A percentile compares a stretch with the other conserved stretches of the same genome.
phyloP scores from a whole-genome alignment of 2,888 invertebrate species.

The Alsophila aescularia region DNA sequence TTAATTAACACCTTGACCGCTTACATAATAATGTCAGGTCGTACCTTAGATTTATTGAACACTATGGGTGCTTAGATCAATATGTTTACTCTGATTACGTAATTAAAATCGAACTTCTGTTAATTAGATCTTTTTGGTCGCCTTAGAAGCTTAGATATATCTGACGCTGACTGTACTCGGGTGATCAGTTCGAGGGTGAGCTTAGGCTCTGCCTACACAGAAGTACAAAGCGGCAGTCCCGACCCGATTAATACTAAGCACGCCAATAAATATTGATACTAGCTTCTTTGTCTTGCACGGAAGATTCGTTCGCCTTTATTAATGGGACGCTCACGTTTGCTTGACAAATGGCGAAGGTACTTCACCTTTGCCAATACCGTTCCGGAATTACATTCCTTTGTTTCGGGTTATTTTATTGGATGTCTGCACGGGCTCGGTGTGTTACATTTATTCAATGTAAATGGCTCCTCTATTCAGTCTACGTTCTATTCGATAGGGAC shows the following conservation, averaged over 20 bases:
- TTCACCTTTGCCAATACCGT: conserved; percentile 38
- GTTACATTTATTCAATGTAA: conserved; percentile 35
- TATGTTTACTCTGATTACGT: too few relatives aligned
- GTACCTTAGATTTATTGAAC: too few relatives aligned
- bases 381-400: conserved; percentile 41
- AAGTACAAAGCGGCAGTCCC: conserved; percentile 54
- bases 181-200: not conserved
- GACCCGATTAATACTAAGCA: conserved; percentile 82
- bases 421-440: conserved; percentile 34
- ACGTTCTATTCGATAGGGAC: conserved; percentile 23
- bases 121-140: too few relatives aligned
- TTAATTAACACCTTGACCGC: too few relatives aligned
- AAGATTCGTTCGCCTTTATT: conserved; percentile 77
- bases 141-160: too few relatives aligned
- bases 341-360: conserved; percentile 68
- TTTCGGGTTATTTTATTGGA: conserved; percentile 40
- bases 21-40: too few relatives aligned
- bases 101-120: too few relatives aligned
- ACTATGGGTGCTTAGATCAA: too few relatives aligned
- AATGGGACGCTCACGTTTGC: conserved; percentile 75
- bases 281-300: conserved; percentile 80
- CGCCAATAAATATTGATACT: conserved; percentile 82
- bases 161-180: not conserved
- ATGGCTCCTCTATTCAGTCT: conserved; percentile 22
- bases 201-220: conserved; percentile 17